phyloP scores from a whole-genome alignment of 1,140 invertebrate species.

The Calycopis cecrops region DNA sequence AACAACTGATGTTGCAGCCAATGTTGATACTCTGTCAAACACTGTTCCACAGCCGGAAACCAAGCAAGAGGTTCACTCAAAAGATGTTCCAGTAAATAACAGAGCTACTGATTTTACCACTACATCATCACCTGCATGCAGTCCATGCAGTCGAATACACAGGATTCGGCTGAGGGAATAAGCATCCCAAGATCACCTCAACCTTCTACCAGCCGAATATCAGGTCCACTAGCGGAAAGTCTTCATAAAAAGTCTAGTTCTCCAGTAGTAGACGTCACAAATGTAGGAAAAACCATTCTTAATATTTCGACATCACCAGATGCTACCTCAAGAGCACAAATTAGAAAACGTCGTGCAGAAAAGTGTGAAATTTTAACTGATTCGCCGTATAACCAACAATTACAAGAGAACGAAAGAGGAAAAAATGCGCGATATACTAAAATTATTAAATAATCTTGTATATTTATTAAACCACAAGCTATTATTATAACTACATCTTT shows the following conservation, averaged over 20 bases:
- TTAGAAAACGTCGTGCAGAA: slow-evolving; percentile 22
- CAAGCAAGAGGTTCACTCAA: too few relatives aligned
- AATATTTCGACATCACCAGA: slow-evolving; percentile 6
- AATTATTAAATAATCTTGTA: slow-evolving; percentile 26
- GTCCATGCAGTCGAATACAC: too few relatives aligned
- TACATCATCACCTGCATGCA: too few relatives aligned
- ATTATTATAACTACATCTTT: slow-evolving; percentile 40
- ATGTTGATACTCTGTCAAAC: slow-evolving; percentile 17
- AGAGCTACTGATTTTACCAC: too few relatives aligned
- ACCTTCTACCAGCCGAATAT: slow-evolving; percentile 23
- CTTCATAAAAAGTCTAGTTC: too few relatives aligned
- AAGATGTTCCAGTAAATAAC: background rate
- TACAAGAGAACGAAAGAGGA: slow-evolving; percentile 26
- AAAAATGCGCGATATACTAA: too few relatives aligned
- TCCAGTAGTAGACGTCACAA: too few relatives aligned
- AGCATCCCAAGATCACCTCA: too few relatives aligned
- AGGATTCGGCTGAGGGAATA: too few relatives aligned
- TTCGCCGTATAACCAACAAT: slow-evolving; percentile 27
- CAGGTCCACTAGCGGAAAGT: too few relatives aligned
- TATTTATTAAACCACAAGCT: too few relatives aligned
- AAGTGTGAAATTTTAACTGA: slow-evolving; percentile 25
- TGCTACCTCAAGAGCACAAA: slow-evolving; percentile 22
- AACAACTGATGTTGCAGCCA: slow-evolving; percentile 15
- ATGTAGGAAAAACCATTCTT: slow-evolving; percentile 25
- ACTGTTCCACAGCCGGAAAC: slow-evolving; percentile 2